Evolutionary conservation across 2,797 vertebrate species (phyloP).

Genomic region (Oreochromis mossambicus): DNA sequence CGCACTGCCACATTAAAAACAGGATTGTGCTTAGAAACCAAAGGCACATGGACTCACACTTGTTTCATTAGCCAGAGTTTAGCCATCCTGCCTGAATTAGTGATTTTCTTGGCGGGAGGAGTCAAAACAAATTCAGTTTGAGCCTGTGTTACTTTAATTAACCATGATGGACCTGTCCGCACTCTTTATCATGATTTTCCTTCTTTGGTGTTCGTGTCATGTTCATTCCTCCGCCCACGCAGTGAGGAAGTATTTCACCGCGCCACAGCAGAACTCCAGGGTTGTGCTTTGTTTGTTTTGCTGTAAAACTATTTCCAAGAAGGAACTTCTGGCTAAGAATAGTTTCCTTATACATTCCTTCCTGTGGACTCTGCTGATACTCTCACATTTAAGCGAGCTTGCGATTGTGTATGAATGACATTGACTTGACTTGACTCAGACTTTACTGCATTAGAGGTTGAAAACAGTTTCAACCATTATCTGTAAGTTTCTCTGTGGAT

Average conservation of each 20-base stretch:
- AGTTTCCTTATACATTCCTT: not conserved
- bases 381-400: not conserved
- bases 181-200: constrained; percentile 41
- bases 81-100: constrained; percentile 26
- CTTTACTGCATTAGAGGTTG: not conserved
- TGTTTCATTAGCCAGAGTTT: constrained; percentile 24
- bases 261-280: not conserved
- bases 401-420: not conserved
- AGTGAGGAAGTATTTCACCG: not conserved
- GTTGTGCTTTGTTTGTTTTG: not conserved
- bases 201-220: constrained; percentile 34
- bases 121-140: constrained; percentile 44
- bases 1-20: not conserved
- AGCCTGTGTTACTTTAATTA: constrained; percentile 49
- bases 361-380: not conserved
- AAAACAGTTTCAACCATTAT: not conserved
- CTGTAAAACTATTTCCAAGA: not conserved
- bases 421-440: not conserved
- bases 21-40: not conserved
- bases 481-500: not conserved
- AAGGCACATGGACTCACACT: not conserved
- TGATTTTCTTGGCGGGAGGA: constrained; percentile 35
- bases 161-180: constrained; percentile 35
- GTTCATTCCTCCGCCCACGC: constrained; percentile 6
- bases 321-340: not conserved